Conservation (phyloP, 1,140 invertebrate genomes). For the Magallana angulata region DNA sequence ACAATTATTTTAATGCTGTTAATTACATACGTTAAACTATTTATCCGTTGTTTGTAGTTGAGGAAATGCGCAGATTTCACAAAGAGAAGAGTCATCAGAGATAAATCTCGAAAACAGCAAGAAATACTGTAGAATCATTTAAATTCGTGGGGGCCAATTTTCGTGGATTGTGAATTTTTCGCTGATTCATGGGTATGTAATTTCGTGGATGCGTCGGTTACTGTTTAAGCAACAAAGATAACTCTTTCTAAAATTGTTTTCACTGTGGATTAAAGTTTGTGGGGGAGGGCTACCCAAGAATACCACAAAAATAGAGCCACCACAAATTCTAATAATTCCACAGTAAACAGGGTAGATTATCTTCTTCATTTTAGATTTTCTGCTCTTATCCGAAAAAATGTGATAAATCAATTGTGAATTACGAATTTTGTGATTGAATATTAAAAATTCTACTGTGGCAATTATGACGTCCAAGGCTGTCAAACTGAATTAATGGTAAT, state of each 20-base stretch:
- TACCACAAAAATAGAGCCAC: no score
- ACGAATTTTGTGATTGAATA: not conserved
- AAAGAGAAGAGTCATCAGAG: slow-evolving; percentile 87
- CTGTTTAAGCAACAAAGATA: no score
- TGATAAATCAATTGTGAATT: not conserved
- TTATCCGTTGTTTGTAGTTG: slow-evolving; percentile 82
- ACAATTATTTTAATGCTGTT: not conserved
- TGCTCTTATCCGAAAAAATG: not conserved
- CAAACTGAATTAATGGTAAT: not conserved
- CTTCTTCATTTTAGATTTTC: not conserved
- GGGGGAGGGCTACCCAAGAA: no score
- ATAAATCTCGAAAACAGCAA: slow-evolving; percentile 65
- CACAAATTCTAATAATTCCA: no score
- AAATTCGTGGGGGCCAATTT: no score
- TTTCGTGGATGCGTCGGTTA: no score
- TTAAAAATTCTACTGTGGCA: not conserved
- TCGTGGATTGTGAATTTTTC: no score
- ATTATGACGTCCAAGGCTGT: slow-evolving; percentile 3
- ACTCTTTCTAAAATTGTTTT: no score
- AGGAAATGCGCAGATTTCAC: slow-evolving; percentile 91
- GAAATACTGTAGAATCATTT: not conserved
- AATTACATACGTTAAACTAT: not conserved
- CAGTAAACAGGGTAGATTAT: slow-evolving; percentile 35
- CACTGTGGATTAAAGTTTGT: no score
- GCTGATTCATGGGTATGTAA: no score